A percentile compares a stretch with the other conserved stretches of the same genome.
Evolutionary conservation across 2,113 vertebrate species (phyloP).

Genomic region (Megaceryle maxima): DNA sequence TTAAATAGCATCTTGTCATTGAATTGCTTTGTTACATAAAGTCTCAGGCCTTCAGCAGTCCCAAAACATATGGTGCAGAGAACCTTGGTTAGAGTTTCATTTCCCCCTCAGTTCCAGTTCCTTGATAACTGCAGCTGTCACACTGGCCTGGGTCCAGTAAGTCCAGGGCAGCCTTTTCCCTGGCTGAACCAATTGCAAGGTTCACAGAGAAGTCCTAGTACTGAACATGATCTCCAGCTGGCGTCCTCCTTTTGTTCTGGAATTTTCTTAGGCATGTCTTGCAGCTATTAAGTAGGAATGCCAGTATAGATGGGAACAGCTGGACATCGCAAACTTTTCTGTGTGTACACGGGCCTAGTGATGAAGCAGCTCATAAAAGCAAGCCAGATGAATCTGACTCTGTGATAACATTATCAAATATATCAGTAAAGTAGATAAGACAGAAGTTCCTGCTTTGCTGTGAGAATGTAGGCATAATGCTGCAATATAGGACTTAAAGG

Average conservation of each 20-base stretch:
- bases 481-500: neutral
- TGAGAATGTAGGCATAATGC: neutral
- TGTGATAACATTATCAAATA: neutral
- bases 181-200: neutral
- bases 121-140: constrained; percentile 61
- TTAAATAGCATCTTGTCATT: constrained; percentile 56
- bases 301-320: neutral
- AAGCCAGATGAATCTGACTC: neutral
- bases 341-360: neutral
- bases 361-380: neutral
- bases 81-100: constrained; percentile 52
- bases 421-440: neutral
- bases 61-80: constrained; percentile 70
- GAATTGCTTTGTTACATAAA: constrained; percentile 67
- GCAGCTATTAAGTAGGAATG: neutral
- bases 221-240: neutral
- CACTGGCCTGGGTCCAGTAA: constrained; percentile 48
- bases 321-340: neutral
- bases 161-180: neutral
- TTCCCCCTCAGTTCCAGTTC: neutral
- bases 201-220: neutral
- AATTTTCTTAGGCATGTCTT: neutral
- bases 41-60: constrained; percentile 60
- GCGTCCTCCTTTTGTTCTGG: neutral
- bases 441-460: neutral